Evolutionary conservation across 2,888 invertebrate species (phyloP), one percentile per base, ranked within the genome.

Genomic region (Hypomecis atomaria): DNA sequence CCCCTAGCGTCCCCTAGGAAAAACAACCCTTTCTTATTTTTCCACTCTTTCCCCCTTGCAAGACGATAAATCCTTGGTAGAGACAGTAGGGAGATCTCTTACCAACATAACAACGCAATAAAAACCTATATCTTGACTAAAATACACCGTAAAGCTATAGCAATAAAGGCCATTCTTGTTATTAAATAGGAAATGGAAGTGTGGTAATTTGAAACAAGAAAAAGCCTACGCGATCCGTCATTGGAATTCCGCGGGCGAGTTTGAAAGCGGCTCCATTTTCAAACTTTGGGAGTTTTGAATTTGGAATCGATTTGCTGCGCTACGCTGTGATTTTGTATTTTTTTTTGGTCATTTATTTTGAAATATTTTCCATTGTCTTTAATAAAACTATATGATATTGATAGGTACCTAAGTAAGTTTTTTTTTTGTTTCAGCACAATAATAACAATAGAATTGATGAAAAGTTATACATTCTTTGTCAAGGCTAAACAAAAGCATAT

Each of bases 11-110:
- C 87, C 89, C 88, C 88, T 83, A 83, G 87, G 89, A 90, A 92
- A 92, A 92, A 90, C 89, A 89, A 83, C 91, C 92, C 90, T 90
- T 92, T 91, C 90, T 91, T 91, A 90, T 91, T 92, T 92, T 92
- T 90, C 85, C 77, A 79, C 83, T 82, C 81, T 80, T 84, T 84
- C 86, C 89, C 90, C 89, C 88, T 83, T 80, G 82, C 79, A 90
- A 90, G 92, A 91, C 92, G 90, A 92, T 92, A 91, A 92, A 92
- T 92, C 91, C 92, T 90, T 88, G 85, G 82, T 83, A 85, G 88
- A 90, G 91, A 90, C 91, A 90, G 87, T 81, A 78, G 89, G 90
- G 89, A 88, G 89, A 88, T 84, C 84, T 84, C 89, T 88, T 86
- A 79, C 85, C 79, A 86, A 77, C 67, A 73, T 71, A 67, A 60